Evolutionary conservation across 2,113 vertebrate genomes (phyloP), one percentile per base, ranked within the genome.

Genomic region (Alexandromys fortis): DNA sequence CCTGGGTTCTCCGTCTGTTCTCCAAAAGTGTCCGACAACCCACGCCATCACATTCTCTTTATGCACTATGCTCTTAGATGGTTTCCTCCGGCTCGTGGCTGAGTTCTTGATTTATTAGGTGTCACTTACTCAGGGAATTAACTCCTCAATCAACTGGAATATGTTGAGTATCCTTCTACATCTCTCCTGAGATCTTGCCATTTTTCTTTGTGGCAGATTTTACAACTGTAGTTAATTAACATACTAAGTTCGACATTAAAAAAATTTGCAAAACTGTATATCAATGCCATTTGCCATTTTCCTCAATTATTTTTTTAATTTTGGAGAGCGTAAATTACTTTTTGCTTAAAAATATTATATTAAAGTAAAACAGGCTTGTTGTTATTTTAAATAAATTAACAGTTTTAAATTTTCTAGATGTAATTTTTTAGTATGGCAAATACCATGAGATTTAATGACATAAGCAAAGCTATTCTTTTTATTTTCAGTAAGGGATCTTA

Each of bases 201-300:
- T 85, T 94, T 95, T 95, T 94, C 85, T 92, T 95, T 85, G 70
- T 86, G 87, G 87, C 87, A 93, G 55, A 61, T 68, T 97, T 96
- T 83, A 95, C 38, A 94, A 95, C 49, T 76, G 28, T 68, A 89
- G 87, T 97, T 96, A 97, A 96, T 82, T 96, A 95, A 88, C 45
- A 94, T 85, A 94, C 85, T 96, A 95, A 96, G 52, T 72, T 35
- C 91, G 70, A 95, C 55, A 95, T 95, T 89, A 94, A 96, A 89
- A 86, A 95, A 49, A 91, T 73, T 83, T 96, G 52, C 17, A 79
- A 94, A 96, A 86, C 58, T 92, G 10, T 89, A 87, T 76, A 77
- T 89, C 45, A 89, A 83, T 52, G 65, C 6, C 35, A 67, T 89
- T 82, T 61, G 58, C 4, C n/a, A 67, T 89, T 89, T 82, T 47